These are phyloP conservation scores for Zenarchopterus dispar DNA, from an alignment of 2,797 vertebrate genomes.

Conservation along the genomic window DNA sequence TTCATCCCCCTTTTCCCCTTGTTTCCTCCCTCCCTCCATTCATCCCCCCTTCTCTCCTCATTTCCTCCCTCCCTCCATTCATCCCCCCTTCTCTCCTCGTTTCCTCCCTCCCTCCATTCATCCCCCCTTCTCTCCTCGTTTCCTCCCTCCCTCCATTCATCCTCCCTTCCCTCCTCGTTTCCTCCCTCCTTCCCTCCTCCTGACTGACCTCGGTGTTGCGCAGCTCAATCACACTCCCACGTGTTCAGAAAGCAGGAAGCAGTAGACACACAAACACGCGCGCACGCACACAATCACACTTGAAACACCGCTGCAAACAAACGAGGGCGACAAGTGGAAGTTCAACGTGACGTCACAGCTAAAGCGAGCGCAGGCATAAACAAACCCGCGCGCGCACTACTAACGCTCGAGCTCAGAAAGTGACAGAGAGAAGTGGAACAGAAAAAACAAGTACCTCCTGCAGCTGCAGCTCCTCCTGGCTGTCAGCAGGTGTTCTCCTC, in stretches of 20 bases:
- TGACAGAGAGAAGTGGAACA: conserved; percentile 61
- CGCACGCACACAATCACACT: conserved; percentile 10
- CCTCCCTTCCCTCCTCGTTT: not conserved
- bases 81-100: too few species aligned
- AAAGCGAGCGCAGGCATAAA: conserved; percentile 24
- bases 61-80: too few species aligned
- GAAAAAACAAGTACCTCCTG: conserved; percentile 39
- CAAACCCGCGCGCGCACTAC: not conserved
- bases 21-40: too few species aligned
- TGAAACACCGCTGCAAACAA: conserved; percentile 24
- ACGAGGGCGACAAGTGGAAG: conserved; percentile 28
- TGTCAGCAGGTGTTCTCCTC: conserved; percentile 69
- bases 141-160: too few species aligned
- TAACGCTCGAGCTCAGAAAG: conserved; percentile 20
- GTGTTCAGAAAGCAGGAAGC: conserved; percentile 53
- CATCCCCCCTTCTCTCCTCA: too few species aligned
- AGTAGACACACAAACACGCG: conserved; percentile 45
- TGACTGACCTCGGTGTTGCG: conserved; percentile 49
- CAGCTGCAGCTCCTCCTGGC: conserved; percentile 31
- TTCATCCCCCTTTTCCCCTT: too few species aligned
- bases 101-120: too few species aligned
- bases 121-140: too few species aligned
- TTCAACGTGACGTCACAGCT: conserved; percentile 42
- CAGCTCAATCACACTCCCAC: conserved; percentile 63
- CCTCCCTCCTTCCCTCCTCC: conserved; percentile 6